Conservation (phyloP, 2,797 vertebrate genomes). For the Sebastes matsubarae region DNA sequence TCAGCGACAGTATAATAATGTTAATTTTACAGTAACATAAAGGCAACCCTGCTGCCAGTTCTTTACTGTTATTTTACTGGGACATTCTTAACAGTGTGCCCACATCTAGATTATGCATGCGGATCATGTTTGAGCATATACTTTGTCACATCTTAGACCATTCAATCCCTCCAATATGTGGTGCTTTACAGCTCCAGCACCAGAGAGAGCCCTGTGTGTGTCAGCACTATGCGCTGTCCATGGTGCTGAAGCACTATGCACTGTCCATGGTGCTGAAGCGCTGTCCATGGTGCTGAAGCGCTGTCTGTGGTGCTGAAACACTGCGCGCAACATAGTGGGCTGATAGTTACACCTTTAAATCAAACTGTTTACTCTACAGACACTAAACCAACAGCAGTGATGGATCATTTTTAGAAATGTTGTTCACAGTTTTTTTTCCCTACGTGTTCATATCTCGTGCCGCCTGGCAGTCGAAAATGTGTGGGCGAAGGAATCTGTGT, state of each 20-base stretch:
- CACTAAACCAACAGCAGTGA: not conserved
- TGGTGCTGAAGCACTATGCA: not conserved
- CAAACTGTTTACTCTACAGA: not conserved
- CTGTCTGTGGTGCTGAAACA: conserved; percentile 34
- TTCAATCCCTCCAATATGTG: conserved; percentile 15
- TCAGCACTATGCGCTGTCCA: too few species aligned
- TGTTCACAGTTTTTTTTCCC: not conserved
- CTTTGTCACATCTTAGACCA: not conserved
- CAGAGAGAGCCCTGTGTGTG: too few species aligned
- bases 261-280: not conserved
- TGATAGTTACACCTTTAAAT: not conserved
- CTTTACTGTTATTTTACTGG: too few species aligned
- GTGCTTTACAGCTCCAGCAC: not conserved
- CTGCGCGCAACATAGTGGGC: not conserved
- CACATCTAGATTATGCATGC: not conserved
- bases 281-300: too few species aligned
- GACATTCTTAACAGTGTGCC: not conserved
- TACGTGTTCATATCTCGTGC: conserved; percentile 13
- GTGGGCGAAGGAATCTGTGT: conserved; percentile 64
- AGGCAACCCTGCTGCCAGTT: too few species aligned
- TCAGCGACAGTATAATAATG: too few species aligned
- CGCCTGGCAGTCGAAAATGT: conserved; percentile 30
- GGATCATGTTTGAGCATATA: conserved; percentile 8
- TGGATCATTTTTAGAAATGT: not conserved
- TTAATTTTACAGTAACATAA: too few species aligned